Evolutionary conservation across 1,140 invertebrate species (phyloP).

Genomic region (Pararge aegeria): DNA sequence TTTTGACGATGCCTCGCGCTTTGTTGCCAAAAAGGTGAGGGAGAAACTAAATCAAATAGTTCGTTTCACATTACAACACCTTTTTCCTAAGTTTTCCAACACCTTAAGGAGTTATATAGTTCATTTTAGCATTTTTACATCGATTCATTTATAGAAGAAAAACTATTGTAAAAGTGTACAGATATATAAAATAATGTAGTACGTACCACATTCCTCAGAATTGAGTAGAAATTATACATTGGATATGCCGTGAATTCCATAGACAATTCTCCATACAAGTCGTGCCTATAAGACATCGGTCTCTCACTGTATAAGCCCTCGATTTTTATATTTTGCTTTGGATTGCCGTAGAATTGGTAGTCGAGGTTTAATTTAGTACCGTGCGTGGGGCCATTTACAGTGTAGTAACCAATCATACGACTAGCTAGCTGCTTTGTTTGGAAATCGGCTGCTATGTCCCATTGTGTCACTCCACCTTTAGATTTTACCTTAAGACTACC

Average conservation of each 20-base stretch:
- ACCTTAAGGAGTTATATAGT: too few relatives aligned
- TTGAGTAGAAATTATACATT: slow-evolving; percentile 86
- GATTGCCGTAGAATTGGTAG: slow-evolving; percentile 84
- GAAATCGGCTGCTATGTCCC: slow-evolving; percentile 84
- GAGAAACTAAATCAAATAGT: too few relatives aligned
- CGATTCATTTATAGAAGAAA: too few relatives aligned
- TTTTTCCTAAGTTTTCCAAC: too few relatives aligned
- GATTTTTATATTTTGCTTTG: slow-evolving; percentile 84
- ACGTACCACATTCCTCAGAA: slow-evolving; percentile 82
- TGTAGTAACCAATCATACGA: slow-evolving; percentile 84
- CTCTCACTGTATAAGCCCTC: slow-evolving; percentile 84
- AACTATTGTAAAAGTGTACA: too few relatives aligned
- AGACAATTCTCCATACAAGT: slow-evolving; percentile 83
- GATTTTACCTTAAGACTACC: slow-evolving; percentile 65
- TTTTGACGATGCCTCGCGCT: too few relatives aligned
- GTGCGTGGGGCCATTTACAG: slow-evolving; percentile 75
- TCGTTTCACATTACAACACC: too few relatives aligned
- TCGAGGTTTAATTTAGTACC: slow-evolving; percentile 82
- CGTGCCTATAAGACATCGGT: slow-evolving; percentile 79
- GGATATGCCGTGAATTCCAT: slow-evolving; percentile 88
- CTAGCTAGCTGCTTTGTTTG: slow-evolving; percentile 85
- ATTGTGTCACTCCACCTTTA: slow-evolving; percentile 86
- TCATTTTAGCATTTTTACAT: too few relatives aligned
- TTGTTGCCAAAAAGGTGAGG: too few relatives aligned
- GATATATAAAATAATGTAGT: too few relatives aligned